Evolutionary conservation across 2,888 invertebrate genomes (phyloP).

Genomic region (Sialis fuliginosa): DNA sequence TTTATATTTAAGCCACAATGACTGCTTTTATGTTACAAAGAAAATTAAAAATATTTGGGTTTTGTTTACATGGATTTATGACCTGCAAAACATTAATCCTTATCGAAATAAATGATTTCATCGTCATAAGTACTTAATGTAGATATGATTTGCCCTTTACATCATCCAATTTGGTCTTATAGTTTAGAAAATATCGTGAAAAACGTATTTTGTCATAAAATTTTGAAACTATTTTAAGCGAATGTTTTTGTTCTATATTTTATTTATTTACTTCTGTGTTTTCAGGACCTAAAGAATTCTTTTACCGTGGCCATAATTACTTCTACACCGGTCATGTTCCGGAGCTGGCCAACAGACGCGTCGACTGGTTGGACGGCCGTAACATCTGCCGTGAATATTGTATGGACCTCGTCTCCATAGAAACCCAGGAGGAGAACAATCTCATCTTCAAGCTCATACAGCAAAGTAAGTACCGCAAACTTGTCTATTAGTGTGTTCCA

Average conservation of each 20-base stretch:
- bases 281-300: slow-evolving; percentile 80
- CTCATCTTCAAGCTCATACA: slow-evolving; percentile 75
- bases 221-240: not conserved
- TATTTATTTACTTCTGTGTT: slow-evolving; percentile 12
- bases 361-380: slow-evolving; percentile 82
- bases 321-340: slow-evolving; percentile 74
- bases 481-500: too few species aligned
- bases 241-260: not conserved
- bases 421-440: slow-evolving; percentile 81
- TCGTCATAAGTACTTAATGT: too few species aligned
- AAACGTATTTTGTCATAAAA: too few species aligned
- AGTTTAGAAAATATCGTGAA: too few species aligned
- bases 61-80: too few species aligned
- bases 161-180: too few species aligned
- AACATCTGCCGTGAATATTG: slow-evolving; percentile 85
- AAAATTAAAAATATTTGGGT: too few species aligned
- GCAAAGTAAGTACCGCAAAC: slow-evolving; percentile 41
- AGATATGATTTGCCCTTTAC: too few species aligned
- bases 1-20: too few species aligned
- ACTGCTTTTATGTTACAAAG: too few species aligned
- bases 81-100: too few species aligned
- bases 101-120: too few species aligned
- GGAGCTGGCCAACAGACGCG: slow-evolving; percentile 56
- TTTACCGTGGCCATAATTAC: slow-evolving; percentile 72
- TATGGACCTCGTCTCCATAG: slow-evolving; percentile 81